phyloP scores from a whole-genome alignment of 1,140 invertebrate genomes.

The Diorhabda sublineata region DNA sequence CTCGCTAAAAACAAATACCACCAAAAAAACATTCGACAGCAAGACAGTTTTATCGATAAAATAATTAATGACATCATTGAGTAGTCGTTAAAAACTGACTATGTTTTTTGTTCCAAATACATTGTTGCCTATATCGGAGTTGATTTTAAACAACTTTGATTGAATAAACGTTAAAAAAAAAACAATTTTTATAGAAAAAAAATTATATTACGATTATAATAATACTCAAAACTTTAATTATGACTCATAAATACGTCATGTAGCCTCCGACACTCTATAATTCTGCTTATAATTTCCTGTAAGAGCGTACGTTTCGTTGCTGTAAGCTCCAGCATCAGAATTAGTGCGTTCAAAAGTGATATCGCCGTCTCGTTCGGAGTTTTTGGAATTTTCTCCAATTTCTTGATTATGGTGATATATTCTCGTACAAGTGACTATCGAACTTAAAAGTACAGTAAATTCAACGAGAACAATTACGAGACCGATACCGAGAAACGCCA shows the following conservation, averaged over 20 bases:
- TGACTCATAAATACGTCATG: slow-evolving; percentile 32
- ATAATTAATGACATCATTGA: too few relatives aligned
- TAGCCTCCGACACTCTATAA: slow-evolving; percentile 41
- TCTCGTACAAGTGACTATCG: slow-evolving; percentile 64
- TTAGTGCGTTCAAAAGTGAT: slow-evolving; percentile 26
- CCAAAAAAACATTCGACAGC: too few relatives aligned
- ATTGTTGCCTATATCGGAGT: too few relatives aligned
- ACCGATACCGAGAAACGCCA: slow-evolving; percentile 64
- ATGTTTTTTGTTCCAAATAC: too few relatives aligned
- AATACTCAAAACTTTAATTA: too few relatives aligned
- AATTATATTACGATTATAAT: too few relatives aligned
- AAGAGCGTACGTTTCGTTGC: slow-evolving; percentile 43
- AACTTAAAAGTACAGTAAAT: slow-evolving; percentile 63
- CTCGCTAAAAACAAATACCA: too few relatives aligned
- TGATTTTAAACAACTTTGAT: too few relatives aligned
- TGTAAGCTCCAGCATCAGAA: slow-evolving; percentile 30
- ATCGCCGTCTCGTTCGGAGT: slow-evolving; percentile 20
- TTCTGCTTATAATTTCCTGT: slow-evolving; percentile 43
- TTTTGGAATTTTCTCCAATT: slow-evolving; percentile 28
- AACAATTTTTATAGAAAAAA: too few relatives aligned
- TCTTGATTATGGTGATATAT: slow-evolving; percentile 42
- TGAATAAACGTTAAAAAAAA: too few relatives aligned
- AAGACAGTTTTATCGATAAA: too few relatives aligned
- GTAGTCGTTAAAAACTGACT: too few relatives aligned
- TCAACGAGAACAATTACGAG: slow-evolving; percentile 64